Evolutionary conservation across 2,113 vertebrate genomes (phyloP).

Genomic region (Podarcis raffonei): DNA sequence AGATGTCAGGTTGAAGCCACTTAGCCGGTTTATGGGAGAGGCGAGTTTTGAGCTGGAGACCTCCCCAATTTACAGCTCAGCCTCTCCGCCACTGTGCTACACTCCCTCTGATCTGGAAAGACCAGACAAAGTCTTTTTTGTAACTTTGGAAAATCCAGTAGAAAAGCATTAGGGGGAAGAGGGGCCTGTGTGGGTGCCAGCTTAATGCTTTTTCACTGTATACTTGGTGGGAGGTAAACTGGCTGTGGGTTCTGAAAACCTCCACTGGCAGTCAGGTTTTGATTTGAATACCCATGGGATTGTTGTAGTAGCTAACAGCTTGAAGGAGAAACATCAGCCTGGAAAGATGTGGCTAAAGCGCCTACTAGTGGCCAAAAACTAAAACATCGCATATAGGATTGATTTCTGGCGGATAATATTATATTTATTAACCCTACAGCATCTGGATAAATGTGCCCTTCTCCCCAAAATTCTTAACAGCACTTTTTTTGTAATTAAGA

Average conservation of each 20-base stretch:
- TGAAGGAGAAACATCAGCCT: neutral
- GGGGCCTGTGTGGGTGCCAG: neutral
- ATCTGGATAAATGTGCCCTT: neutral
- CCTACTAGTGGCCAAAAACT: conserved; percentile 32
- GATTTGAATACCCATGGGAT: neutral
- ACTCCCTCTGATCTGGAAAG: neutral
- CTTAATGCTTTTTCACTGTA: neutral
- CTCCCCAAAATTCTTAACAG: neutral
- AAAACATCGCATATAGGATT: neutral
- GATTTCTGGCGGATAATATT: neutral
- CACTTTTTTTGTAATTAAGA: no score
- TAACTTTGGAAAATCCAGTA: neutral
- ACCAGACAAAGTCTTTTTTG: neutral
- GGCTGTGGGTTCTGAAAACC: conserved; percentile 13
- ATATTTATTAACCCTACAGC: neutral
- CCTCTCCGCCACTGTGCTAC: neutral
- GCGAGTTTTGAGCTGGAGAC: neutral
- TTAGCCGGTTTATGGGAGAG: neutral
- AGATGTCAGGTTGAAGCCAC: neutral
- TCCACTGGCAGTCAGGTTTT: conserved; percentile 5
- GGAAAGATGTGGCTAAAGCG: conserved; percentile 35
- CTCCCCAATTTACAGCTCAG: neutral
- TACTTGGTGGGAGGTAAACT: conserved; percentile 32
- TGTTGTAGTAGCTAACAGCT: no score
- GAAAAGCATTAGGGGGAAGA: neutral